A percentile compares a stretch with the other conserved stretches of the same genome.
phyloP scores from a whole-genome alignment of 2,888 invertebrate species.

The Scaptomyza caliginosa region DNA sequence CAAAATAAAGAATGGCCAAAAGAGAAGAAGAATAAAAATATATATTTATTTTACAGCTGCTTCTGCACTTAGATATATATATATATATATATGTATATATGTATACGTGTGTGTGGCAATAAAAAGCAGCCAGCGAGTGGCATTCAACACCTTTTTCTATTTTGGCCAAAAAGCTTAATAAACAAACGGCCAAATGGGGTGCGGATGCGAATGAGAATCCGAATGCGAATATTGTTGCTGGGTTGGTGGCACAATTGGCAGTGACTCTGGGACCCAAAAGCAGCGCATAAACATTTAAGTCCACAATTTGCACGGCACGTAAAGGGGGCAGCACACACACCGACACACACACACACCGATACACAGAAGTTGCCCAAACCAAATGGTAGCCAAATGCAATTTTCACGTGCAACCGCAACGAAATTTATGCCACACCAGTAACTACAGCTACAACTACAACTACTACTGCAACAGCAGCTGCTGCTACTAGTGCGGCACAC shows the following conservation, averaged over 20 bases:
- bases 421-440: conserved; percentile 78
- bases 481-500: neutral
- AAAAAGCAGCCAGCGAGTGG: conserved; percentile 76
- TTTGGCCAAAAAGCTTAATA: conserved; percentile 75
- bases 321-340: conserved; percentile 33
- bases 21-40: conserved; percentile 74
- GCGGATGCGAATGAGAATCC: conserved; percentile 50
- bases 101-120: conserved; percentile 54
- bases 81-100: conserved; percentile 18
- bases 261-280: conserved; percentile 45
- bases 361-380: conserved; percentile 32
- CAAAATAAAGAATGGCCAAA: conserved; percentile 57
- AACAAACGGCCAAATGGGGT: conserved; percentile 72
- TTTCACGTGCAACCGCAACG: conserved; percentile 79
- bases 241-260: conserved; percentile 29
- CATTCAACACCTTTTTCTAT: conserved; percentile 76
- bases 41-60: conserved; percentile 80
- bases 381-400: conserved; percentile 75
- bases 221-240: conserved; percentile 17
- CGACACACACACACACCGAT: conserved; percentile 25
- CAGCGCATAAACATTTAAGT: conserved; percentile 80
- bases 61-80: conserved; percentile 67
- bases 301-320: conserved; percentile 78
- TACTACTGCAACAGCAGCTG: conserved; percentile 27
- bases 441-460: conserved; percentile 53